Conservation (phyloP, 2,888 invertebrate genomes). For the Drosophila tripunctata region DNA sequence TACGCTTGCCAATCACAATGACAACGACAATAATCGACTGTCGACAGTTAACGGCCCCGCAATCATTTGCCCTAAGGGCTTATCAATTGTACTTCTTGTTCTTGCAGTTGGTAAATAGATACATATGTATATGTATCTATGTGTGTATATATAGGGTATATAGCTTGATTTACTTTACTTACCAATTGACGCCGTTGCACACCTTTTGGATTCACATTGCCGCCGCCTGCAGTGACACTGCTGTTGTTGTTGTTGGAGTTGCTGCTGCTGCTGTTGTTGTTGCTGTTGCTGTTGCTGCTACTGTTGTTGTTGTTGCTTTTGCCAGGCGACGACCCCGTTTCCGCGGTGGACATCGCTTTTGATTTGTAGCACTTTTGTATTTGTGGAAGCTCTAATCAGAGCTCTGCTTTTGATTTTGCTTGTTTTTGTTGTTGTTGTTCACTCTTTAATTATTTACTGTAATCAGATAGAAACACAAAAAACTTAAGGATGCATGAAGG, state of each 20-base stretch:
- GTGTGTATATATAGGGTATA: background rate
- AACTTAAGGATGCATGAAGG: slow-evolving; percentile 39
- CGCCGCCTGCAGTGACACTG: slow-evolving; percentile 42
- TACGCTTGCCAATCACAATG: slow-evolving; percentile 59
- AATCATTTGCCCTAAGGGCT: slow-evolving; percentile 28
- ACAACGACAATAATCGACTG: slow-evolving; percentile 36
- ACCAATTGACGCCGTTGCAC: slow-evolving; percentile 84
- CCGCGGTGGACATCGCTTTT: slow-evolving; percentile 82
- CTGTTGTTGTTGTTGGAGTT: slow-evolving; percentile 29
- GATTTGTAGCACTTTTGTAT: slow-evolving; percentile 50
- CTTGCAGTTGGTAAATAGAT: slow-evolving; percentile 38
- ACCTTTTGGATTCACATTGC: slow-evolving; percentile 74
- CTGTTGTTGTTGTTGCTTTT: slow-evolving; percentile 72
- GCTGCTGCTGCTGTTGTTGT: slow-evolving; percentile 37
- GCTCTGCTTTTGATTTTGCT: slow-evolving; percentile 20
- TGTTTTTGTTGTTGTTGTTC: slow-evolving; percentile 31
- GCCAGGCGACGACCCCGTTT: slow-evolving; percentile 84
- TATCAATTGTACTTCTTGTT: slow-evolving; percentile 34
- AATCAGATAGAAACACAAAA: slow-evolving; percentile 40
- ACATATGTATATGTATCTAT: no score
- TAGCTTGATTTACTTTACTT: slow-evolving; percentile 70
- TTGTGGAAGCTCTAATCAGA: slow-evolving; percentile 43
- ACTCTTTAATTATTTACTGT: slow-evolving; percentile 56
- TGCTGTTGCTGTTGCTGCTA: slow-evolving; percentile 34
- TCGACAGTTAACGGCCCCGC: slow-evolving; percentile 27